Conservation (phyloP, 1,140 invertebrate species). For the Procambarus virginalis region DNA sequence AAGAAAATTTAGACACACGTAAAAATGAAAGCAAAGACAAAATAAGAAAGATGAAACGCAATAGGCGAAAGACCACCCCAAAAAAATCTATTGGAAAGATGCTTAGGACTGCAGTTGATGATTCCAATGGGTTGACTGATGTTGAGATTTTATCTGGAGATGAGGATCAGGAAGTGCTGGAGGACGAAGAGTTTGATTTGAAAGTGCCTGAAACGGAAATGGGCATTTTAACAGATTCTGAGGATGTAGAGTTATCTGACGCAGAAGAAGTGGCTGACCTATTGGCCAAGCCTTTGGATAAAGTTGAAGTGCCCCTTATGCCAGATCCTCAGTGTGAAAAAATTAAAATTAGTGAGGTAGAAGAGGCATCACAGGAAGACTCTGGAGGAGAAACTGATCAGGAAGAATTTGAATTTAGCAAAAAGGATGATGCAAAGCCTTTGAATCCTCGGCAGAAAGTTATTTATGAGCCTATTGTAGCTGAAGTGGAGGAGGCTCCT, state of each 20-base stretch:
- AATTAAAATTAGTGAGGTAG: constrained; percentile 55
- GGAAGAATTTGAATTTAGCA: constrained; percentile 62
- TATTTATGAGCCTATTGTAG: constrained; percentile 33
- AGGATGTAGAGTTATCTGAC: constrained; percentile 60
- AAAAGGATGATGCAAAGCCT: constrained; percentile 50
- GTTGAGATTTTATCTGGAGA: constrained; percentile 63
- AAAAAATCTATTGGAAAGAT: constrained; percentile 28
- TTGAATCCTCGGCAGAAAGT: constrained; percentile 31
- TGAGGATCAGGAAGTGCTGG: constrained; percentile 23
- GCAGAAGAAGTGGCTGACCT: constrained; percentile 48
- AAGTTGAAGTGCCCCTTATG: constrained; percentile 10
- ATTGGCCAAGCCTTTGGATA: constrained; percentile 39
- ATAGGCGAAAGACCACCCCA: constrained; percentile 33
- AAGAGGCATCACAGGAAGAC: constrained; percentile 36
- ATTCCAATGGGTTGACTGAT: constrained; percentile 49
- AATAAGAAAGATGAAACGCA: constrained; percentile 39
- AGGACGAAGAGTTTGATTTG: constrained; percentile 9
- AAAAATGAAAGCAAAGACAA: constrained; percentile 41
- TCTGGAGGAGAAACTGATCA: constrained; percentile 54
- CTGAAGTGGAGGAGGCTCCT: background rate
- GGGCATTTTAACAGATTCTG: constrained; percentile 54
- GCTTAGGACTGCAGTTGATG: constrained; percentile 14
- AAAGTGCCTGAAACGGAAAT: constrained; percentile 18
- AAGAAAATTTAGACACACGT: constrained; percentile 9
- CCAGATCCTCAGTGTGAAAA: constrained; percentile 50